phyloP scores from a whole-genome alignment of 2,888 invertebrate genomes.

The Latheticus oryzae region DNA sequence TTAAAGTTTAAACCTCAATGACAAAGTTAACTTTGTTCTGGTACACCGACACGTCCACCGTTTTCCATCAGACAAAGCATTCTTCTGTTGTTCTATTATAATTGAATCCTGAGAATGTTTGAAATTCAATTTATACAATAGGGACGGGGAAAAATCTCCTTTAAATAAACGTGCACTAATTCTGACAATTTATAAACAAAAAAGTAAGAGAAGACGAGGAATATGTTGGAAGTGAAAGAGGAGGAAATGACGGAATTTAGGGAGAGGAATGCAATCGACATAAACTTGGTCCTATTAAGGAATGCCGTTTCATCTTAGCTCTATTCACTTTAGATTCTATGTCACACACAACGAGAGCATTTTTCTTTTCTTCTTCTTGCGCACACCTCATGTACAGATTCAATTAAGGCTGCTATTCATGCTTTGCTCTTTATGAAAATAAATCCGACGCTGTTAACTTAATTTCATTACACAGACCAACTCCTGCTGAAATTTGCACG shows the following conservation, averaged over 20 bases:
- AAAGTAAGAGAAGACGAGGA: slow-evolving; percentile 6
- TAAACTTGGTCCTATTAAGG: slow-evolving; percentile 36
- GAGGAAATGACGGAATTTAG: slow-evolving; percentile 37
- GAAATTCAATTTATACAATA: slow-evolving; percentile 24
- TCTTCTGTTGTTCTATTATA: slow-evolving; percentile 25
- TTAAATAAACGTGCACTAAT: slow-evolving; percentile 13
- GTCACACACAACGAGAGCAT: slow-evolving; percentile 30
- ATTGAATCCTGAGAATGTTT: slow-evolving; percentile 28
- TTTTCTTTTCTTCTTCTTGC: slow-evolving; percentile 16
- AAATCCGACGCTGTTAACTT: slow-evolving; percentile 29
- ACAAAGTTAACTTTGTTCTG: slow-evolving; percentile 25
- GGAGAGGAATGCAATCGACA: slow-evolving; percentile 35
- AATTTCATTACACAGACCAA: slow-evolving; percentile 24
- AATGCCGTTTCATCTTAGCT: slow-evolving; percentile 29
- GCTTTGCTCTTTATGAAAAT: slow-evolving; percentile 25
- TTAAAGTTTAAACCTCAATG: slow-evolving; percentile 30
- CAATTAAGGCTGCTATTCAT: slow-evolving; percentile 17
- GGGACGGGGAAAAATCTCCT: neutral
- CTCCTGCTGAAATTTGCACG: slow-evolving; percentile 20
- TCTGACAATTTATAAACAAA: slow-evolving; percentile 24
- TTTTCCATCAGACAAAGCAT: slow-evolving; percentile 33
- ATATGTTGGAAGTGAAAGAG: slow-evolving; percentile 34
- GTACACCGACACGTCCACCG: slow-evolving; percentile 20
- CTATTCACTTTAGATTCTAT: slow-evolving; percentile 34
- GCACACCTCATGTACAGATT: slow-evolving; percentile 32